Base-by-base conservation (phyloP, 2,888 invertebrate genomes). In the Zelleria hepariella region DNA sequence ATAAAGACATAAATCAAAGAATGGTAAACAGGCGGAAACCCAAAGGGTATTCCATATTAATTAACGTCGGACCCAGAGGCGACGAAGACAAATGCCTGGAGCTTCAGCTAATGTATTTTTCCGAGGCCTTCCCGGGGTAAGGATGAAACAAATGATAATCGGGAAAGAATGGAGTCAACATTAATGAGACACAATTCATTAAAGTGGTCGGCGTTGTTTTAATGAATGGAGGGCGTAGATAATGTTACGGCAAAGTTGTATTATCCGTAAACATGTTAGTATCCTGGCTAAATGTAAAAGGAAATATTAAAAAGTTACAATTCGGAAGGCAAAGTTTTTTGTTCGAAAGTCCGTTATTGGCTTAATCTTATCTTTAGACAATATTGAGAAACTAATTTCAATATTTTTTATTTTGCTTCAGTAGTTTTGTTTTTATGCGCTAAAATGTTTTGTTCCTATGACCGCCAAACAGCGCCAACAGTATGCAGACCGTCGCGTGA, bases 131-230 rank as follows among this genome's bases (percentile, higher is more conserved):
- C 73, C 72, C 70, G 70, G 71, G 64, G 62, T 62, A 62, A 53
- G 70, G 82, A 78, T 80, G 74, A 86, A 86, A 87, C 85, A 84
- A 87, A 88, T 88, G 86, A 85, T 87, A 87, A 87, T 87, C 86
- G 86, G 80, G 77, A 78, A 83, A 80, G 85, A 86, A 86, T 86
- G 84, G 85, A 88, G 85, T 87, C 85, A 80, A 77, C 82, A 77
- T 76, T 82, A 83, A 86, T 78, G 81, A 80, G 70, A 69, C 69
- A 68, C 77, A 74, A 87, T 86, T 85, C 84, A 86, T 87, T 82
- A 81, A 68, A 68, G 68, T 66, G 71, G 66, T 64, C 65, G 63
- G 58, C 48, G 57, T 48, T 42, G 47, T 57, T 47, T 23, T 48
- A 25, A 57, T 20, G 47, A 26, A 57, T 54, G 54, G 23, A 42